Percentiles rank a stretch among this genome's conserved stretches.
These are phyloP conservation scores for Sebastes variabilis DNA, from an alignment of 2,797 vertebrate genomes.

Conservation along the genomic window DNA sequence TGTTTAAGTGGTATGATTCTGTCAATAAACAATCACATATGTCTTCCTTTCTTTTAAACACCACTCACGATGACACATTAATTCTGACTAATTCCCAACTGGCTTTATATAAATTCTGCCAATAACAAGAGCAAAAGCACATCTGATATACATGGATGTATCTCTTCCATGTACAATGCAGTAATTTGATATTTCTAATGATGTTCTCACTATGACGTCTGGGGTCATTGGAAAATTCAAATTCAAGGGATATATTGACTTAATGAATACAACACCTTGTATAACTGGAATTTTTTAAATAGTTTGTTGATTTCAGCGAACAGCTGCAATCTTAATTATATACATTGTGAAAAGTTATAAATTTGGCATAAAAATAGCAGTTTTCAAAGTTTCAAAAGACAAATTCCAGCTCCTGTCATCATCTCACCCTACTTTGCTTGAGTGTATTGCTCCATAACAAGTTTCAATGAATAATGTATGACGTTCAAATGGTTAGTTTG, in stretches of 20 bases:
- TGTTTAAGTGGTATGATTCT: background rate
- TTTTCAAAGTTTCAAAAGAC: too few species aligned
- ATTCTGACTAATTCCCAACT: background rate
- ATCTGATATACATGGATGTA: background rate
- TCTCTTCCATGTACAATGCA: background rate
- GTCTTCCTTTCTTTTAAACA: background rate
- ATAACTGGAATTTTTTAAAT: background rate
- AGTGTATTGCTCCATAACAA: too few species aligned
- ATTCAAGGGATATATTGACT: background rate
- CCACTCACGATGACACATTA: background rate
- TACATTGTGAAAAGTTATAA: background rate
- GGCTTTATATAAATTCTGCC: background rate
- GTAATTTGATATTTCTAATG: background rate
- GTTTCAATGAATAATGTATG: too few species aligned
- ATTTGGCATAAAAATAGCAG: too few species aligned
- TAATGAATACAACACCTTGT: background rate
- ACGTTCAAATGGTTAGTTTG: too few species aligned
- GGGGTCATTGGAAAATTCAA: background rate
- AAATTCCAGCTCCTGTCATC: too few species aligned
- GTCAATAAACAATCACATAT: background rate
- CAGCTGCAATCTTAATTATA: background rate
- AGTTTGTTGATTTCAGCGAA: background rate
- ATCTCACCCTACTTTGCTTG: too few species aligned
- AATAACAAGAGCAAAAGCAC: background rate
- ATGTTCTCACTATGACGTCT: background rate